Base-by-base conservation (phyloP, 1,140 invertebrate species). In the Scaptomyza graminum region DNA sequence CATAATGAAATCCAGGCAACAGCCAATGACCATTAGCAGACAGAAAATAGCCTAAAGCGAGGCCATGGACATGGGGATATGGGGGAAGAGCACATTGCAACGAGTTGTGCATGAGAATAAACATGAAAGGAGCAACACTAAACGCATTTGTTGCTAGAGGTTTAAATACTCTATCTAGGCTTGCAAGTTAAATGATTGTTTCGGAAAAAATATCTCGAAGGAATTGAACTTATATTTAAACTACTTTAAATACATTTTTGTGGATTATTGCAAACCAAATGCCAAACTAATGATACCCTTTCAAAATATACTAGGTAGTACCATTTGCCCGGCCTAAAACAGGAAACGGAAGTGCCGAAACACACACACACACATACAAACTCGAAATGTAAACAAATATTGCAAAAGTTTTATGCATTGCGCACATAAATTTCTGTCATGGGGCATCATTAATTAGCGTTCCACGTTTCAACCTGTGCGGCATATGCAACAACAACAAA, bases 391-490 rank as follows among this genome's bases (percentile, higher is more conserved):
- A 69, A 85, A 85, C 82, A 82, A 82, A 87, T 87, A 87, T 87
- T 87, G 82, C 82, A 76, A 87, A 87, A 87, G 83, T 87, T 87
- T 87, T 64, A 5, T 82, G 60, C 82, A 51, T 69, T 82, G 67
- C 74, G 67, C 74, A 63, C 83, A 87, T 87, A 87, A 82, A 87
- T 87, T 87, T 87, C 82, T 88, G 82, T 87, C 82, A 88, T 82
- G 82, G 83, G 82, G 74, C 82, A 82, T 87, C 82, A 87, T 87
- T 87, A 87, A 87, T 87, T 87, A 87, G 83, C 70, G 57, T 49
- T 52, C 41, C 55, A 54, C 46, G 61, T 70, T 43, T 31, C 41
- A 41, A 12, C 12, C 37, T 57, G 28, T 28, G 13, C 16, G 52
- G 12, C 59, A 22, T 44, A 22, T 22, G 18, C 1, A 22, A 22